Base-by-base conservation (phyloP, 2,797 vertebrate species). In the Chelon labrosus region DNA sequence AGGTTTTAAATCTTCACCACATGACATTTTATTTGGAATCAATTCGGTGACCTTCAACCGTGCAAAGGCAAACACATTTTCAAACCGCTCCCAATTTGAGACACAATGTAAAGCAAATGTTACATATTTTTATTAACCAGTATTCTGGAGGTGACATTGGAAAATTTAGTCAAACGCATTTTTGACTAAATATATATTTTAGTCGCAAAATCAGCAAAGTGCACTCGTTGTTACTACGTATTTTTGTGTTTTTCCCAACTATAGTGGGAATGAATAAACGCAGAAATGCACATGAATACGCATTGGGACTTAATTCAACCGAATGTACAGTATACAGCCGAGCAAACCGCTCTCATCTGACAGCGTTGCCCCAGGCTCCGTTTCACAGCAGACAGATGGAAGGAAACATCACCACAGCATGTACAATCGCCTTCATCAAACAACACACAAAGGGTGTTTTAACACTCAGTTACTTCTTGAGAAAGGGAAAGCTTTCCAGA, bases 11-110 rank as follows among this genome's bases (percentile, higher is more conserved):
- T 94, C 92, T 94, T 88, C 80, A 66, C 77, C 85, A 90, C 92
- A 92, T 94, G 89, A 91, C 90, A 79, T 85, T 88, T 84, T 91
- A 94, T 94, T 94, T 90, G 75, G 94, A 94, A 95, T 95, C 93
- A 93, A 94, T 94, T 83, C 79, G 11, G 62, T 90, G 91, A 94
- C 93, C 93, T 94, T 94, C 89, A 27, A 88, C 67, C 73, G 83
- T 82, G 77, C 70, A 90, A 93, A 91, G 89, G 80, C 85, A 86
- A 88, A 77, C 53, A 44, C 70, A 70, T 76, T 85, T 83, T 88
- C 81, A 90, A 84, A 50, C 67, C 47, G 66, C 57, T 77, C 74
- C 78, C 27, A 51, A 82, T 85, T 54, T 58, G 65, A 84, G 50
- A 52, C 62, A 16, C 42, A 53, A 62, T 63, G 84, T 81, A 86